phyloP scores from a whole-genome alignment of 1,140 invertebrate genomes.

The Paramacrobiotus metropolitanus region DNA sequence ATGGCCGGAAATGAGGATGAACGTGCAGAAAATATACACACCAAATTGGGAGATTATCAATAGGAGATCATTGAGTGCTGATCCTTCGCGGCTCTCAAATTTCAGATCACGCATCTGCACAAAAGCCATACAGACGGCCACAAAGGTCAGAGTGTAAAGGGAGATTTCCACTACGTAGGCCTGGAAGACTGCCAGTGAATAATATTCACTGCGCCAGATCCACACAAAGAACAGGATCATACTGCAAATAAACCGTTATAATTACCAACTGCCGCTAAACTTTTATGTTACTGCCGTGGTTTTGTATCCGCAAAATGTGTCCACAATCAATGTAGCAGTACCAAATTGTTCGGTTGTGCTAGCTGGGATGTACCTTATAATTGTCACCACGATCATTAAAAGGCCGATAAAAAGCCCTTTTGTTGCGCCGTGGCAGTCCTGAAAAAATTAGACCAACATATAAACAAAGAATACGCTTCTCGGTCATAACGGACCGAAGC shows the following conservation, averaged over 20 bases:
- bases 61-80: constrained; percentile 57
- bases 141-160: constrained; percentile 31
- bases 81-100: constrained; percentile 31
- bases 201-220: constrained; percentile 56
- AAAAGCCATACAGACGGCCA: constrained; percentile 7
- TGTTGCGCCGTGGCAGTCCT: constrained; percentile 68
- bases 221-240: constrained; percentile 81
- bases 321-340: too few species aligned
- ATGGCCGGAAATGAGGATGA: constrained; percentile 69
- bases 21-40: constrained; percentile 75
- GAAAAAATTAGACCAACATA: neutral
- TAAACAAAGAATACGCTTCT: too few species aligned
- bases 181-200: constrained; percentile 57
- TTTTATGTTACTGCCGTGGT: too few species aligned
- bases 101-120: constrained; percentile 43
- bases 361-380: too few species aligned
- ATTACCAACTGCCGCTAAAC: too few species aligned
- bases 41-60: constrained; percentile 74
- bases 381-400: constrained; percentile 64
- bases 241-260: constrained; percentile 16
- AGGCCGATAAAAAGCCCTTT: constrained; percentile 74
- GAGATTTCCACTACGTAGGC: constrained; percentile 72
- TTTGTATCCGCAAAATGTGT: too few species aligned
- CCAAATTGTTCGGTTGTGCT: too few species aligned
- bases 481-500: too few species aligned